Conservation (phyloP, 2,113 vertebrate genomes). For the Turdus rufiventris region DNA sequence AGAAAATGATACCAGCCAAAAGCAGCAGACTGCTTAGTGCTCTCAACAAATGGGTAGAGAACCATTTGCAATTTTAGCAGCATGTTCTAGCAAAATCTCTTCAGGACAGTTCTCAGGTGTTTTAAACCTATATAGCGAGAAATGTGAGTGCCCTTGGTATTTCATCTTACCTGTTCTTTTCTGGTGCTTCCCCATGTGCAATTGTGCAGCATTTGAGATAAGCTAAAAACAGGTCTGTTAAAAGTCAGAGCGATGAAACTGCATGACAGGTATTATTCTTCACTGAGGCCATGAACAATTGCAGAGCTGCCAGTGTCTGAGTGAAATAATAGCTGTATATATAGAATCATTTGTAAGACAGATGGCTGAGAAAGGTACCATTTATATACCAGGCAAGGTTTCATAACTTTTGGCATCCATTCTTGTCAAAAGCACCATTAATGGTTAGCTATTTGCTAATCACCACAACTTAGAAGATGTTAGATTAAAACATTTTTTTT, state of each 20-base stretch:
- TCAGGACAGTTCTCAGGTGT: neutral
- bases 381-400: conserved; percentile 53
- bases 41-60: neutral
- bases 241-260: conserved; percentile 25
- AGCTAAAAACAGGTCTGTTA: conserved; percentile 33
- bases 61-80: neutral
- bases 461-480: neutral
- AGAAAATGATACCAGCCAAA: neutral
- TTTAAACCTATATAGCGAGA: neutral
- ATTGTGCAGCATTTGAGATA: conserved; percentile 17
- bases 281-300: conserved; percentile 58
- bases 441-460: conserved; percentile 18
- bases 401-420: conserved; percentile 15
- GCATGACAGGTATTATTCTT: conserved; percentile 63
- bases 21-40: neutral
- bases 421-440: neutral
- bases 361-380: conserved; percentile 47
- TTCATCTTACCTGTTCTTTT: neutral
- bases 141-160: neutral
- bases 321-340: conserved; percentile 71
- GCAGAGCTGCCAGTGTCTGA: conserved; percentile 51
- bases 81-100: neutral
- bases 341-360: conserved; percentile 67
- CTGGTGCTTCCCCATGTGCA: neutral
- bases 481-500: neutral